Percentiles rank a stretch among this genome's conserved stretches.
phyloP scores from a whole-genome alignment of 37 sponge, comb jelly and placozoan genomes.

The Halisarca cf. caerulea region DNA sequence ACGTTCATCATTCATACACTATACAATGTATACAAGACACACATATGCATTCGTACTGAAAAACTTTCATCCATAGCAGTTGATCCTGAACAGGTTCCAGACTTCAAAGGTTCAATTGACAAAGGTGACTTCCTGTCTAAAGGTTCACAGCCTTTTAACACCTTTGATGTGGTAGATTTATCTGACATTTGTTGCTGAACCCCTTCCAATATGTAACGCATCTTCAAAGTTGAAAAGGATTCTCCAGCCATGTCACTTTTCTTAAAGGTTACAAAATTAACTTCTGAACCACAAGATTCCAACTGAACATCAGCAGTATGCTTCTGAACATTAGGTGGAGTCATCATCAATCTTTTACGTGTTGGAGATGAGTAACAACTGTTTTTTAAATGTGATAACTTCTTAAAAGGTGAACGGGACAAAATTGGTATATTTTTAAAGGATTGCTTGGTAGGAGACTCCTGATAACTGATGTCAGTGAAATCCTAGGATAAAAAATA shows the following conservation, averaged over 20 bases:
- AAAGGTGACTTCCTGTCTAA: no score
- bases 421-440: background rate
- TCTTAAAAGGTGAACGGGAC: conserved; percentile 13
- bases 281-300: background rate
- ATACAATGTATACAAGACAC: no score
- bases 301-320: background rate
- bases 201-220: background rate
- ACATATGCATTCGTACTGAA: no score
- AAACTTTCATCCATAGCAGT: no score
- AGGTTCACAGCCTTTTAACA: no score
- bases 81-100: no score
- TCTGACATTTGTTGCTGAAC: background rate
- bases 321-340: background rate
- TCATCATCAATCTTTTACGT: background rate
- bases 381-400: conserved; percentile 19
- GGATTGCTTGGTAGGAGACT: background rate
- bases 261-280: conserved; percentile 4
- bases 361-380: conserved; percentile 14
- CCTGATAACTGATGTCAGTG: no score
- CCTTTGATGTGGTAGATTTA: no score
- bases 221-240: conserved; percentile 3
- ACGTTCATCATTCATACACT: no score
- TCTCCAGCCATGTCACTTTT: conserved; percentile 4
- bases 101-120: no score
- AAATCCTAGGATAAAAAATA: no score